Conservation (phyloP, 2,888 invertebrate species). For the Ferrisia virgata region DNA sequence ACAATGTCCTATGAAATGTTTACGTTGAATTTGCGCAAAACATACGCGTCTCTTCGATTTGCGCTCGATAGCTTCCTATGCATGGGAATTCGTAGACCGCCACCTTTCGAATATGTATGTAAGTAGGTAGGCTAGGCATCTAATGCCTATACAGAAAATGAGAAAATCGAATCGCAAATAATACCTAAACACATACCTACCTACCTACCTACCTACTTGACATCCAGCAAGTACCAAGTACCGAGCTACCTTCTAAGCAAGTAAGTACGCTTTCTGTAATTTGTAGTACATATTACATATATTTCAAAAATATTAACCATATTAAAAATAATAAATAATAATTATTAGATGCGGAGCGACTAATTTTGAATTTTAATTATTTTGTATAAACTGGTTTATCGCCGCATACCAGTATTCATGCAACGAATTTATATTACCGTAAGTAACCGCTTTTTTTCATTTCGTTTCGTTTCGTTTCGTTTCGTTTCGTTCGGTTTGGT, state of each 20-base stretch:
- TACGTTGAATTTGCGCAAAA: no score
- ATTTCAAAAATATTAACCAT: background rate
- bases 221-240: background rate
- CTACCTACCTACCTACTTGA: background rate
- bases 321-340: slow-evolving; percentile 11
- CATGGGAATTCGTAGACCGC: no score
- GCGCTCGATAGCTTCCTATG: no score
- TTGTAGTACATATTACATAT: background rate
- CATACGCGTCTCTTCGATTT: no score
- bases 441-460: background rate
- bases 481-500: no score
- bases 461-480: background rate
- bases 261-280: background rate
- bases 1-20: no score
- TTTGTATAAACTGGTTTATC: slow-evolving; percentile 39
- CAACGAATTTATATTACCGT: slow-evolving; percentile 30
- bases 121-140: no score
- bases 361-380: slow-evolving; percentile 33
- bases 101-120: no score
- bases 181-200: no score
- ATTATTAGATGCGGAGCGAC: slow-evolving; percentile 11
- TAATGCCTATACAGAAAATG: no score
- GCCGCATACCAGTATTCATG: slow-evolving; percentile 31
- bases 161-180: no score
- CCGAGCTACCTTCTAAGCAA: background rate